These are phyloP conservation scores for Euzophera pinguis DNA, from an alignment of 2,888 invertebrate genomes.

Conservation along the genomic window DNA sequence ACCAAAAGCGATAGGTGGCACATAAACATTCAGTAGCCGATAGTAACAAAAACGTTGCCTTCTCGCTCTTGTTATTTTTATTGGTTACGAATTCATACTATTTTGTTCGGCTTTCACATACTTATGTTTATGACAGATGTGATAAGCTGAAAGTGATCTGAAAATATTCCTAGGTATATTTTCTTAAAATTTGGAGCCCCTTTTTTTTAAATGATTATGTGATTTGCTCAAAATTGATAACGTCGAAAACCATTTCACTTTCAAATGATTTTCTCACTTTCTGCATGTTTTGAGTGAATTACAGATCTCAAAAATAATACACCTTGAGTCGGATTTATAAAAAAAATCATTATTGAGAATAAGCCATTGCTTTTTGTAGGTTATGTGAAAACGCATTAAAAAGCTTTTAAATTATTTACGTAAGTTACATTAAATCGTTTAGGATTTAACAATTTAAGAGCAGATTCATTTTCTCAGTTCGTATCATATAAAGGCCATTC, in stretches of 20 bases:
- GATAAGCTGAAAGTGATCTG: not conserved
- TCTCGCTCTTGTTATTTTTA: not conserved
- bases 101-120: not conserved
- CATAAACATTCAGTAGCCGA: not conserved
- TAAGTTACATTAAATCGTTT: not conserved
- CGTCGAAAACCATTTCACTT: too few species aligned
- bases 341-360: slow-evolving; percentile 1
- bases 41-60: not conserved
- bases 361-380: slow-evolving; percentile 2
- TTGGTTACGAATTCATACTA: not conserved
- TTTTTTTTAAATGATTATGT: too few species aligned
- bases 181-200: too few species aligned
- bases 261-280: too few species aligned
- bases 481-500: too few species aligned
- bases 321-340: too few species aligned
- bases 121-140: not conserved
- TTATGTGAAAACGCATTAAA: not conserved
- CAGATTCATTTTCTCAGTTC: not conserved
- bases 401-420: not conserved
- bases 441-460: not conserved
- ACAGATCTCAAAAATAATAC: too few species aligned
- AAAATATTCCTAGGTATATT: not conserved
- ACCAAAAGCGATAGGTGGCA: slow-evolving; percentile 1
- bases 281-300: too few species aligned
- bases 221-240: too few species aligned